Evolutionary conservation across 1,140 invertebrate species (phyloP).

Genomic region (Lepidurus couesii): DNA sequence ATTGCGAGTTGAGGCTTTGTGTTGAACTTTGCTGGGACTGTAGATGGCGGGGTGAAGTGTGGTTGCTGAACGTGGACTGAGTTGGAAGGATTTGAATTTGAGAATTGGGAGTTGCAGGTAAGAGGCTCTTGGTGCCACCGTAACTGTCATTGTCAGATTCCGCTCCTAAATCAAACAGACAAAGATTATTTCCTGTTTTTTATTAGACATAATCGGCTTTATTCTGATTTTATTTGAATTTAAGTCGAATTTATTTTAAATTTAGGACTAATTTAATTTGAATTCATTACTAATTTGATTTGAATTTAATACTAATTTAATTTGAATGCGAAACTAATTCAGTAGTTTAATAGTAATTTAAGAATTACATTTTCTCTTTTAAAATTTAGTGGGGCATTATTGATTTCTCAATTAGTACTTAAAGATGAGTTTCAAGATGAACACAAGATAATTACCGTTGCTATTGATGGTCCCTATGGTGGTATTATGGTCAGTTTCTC

Average conservation of each 20-base stretch:
- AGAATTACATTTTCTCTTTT: too few species aligned
- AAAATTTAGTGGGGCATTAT: too few species aligned
- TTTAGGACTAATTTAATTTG: too few species aligned
- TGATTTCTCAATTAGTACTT: constrained; percentile 25
- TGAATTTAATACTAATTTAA: too few species aligned
- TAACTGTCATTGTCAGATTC: constrained; percentile 60
- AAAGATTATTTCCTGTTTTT: constrained; percentile 10
- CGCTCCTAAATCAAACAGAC: constrained; percentile 40
- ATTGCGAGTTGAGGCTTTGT: constrained; percentile 41
- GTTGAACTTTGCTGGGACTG: constrained; percentile 30
- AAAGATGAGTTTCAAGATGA: not conserved
- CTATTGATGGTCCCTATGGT: constrained; percentile 40
- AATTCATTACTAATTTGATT: too few species aligned
- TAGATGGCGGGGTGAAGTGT: constrained; percentile 37
- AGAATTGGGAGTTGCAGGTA: constrained; percentile 30
- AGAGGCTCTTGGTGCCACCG: constrained; percentile 51
- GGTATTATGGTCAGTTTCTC: constrained; percentile 40
- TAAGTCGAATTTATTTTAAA: too few species aligned
- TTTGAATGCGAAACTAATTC: too few species aligned
- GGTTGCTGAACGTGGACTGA: constrained; percentile 38
- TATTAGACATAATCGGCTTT: too few species aligned
- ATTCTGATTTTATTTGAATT: too few species aligned
- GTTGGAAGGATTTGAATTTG: constrained; percentile 23
- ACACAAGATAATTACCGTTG: constrained; percentile 35
- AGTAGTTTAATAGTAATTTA: too few species aligned